These are phyloP conservation scores for Melospiza georgiana DNA, from an alignment of 2,113 vertebrate species.

Conservation along the genomic window DNA sequence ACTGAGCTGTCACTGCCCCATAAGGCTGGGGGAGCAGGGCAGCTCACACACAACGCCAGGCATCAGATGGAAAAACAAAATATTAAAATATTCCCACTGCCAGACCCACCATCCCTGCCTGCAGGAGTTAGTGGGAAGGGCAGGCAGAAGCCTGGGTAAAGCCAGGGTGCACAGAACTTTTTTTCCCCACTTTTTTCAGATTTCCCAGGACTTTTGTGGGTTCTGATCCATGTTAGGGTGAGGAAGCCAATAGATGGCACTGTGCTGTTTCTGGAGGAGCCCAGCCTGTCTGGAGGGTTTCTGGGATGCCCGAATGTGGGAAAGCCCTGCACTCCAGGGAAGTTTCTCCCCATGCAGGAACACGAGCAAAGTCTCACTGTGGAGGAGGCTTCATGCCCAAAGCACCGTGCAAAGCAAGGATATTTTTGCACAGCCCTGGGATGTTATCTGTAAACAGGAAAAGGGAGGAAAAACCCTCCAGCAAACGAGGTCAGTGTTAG, in stretches of 20 bases:
- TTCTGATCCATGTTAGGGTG: not conserved
- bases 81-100: not conserved
- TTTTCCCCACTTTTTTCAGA: fast-evolving
- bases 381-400: not conserved
- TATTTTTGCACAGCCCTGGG: not conserved
- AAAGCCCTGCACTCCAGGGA: not conserved
- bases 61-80: not conserved
- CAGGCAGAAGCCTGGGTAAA: not conserved
- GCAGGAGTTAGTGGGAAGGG: not conserved
- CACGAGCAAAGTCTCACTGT: not conserved
- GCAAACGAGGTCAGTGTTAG: fast-evolving
- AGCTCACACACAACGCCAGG: fast-evolving
- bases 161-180: fast-evolving
- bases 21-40: not conserved
- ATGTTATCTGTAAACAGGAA: fast-evolving
- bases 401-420: fast-evolving
- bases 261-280: slow-evolving; percentile 58
- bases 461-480: not conserved
- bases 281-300: not conserved
- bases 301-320: not conserved
- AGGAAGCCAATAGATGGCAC: slow-evolving; percentile 65
- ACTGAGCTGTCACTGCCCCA: not conserved
- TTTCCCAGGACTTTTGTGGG: not conserved
- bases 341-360: not conserved
- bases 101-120: not conserved